Percentiles rank a stretch among this genome's conserved stretches.
phyloP scores from a whole-genome alignment of 2,888 invertebrate species.

The Tenthredo mesomela region DNA sequence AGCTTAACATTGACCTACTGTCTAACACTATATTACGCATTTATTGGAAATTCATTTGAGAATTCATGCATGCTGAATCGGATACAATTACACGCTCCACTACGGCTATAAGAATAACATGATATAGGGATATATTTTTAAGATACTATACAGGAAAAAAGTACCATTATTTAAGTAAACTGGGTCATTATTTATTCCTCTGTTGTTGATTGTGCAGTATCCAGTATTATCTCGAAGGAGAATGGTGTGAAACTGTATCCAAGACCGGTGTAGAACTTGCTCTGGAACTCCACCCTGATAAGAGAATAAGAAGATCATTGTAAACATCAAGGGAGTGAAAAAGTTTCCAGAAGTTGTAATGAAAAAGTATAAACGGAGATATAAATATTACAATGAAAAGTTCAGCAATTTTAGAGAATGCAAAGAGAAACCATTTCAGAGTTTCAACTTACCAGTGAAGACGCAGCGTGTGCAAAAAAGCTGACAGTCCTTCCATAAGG shows the following conservation, averaged over 20 bases:
- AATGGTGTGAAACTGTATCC: constrained; percentile 97
- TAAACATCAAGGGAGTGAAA: not conserved
- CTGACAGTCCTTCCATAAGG: constrained; percentile 94
- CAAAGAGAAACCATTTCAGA: not conserved
- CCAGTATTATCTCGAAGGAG: constrained; percentile 92
- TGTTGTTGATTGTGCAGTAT: constrained; percentile 81
- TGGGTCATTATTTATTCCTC: constrained; percentile 78
- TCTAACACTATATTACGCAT: not conserved
- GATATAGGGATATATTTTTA: not conserved
- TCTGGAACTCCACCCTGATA: constrained; percentile 98
- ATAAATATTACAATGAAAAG: constrained; percentile 8
- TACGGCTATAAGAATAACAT: constrained; percentile 17
- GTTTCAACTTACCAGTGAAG: constrained; percentile 85
- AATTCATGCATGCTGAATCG: not conserved
- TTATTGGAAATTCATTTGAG: not conserved
- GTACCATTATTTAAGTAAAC: constrained; percentile 40
- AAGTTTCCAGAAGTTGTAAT: not conserved
- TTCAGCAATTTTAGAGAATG: constrained; percentile 34
- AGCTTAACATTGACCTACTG: not conserved
- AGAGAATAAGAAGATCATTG: constrained; percentile 36
- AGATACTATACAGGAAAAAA: not conserved
- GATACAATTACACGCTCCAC: not conserved
- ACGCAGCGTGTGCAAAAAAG: constrained; percentile 93
- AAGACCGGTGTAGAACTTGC: constrained; percentile 96
- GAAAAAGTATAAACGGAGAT: constrained; percentile 4